Evolutionary conservation across 2,888 invertebrate species (phyloP).

Genomic region (Girardia tigrina): DNA sequence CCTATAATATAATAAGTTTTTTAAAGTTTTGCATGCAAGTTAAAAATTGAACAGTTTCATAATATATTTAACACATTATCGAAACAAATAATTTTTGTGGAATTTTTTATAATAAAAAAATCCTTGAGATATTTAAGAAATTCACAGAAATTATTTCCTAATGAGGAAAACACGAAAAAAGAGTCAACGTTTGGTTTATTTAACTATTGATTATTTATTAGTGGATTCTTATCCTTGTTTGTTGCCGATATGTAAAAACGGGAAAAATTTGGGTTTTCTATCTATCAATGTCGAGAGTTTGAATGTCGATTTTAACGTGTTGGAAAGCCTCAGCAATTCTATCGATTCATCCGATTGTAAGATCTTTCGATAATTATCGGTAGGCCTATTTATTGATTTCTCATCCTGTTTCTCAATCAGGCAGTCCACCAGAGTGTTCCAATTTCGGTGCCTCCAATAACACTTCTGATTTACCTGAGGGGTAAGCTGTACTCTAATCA

Average conservation of each 20-base stretch:
- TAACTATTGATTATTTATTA: not conserved
- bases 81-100: no score
- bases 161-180: no score
- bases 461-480: not conserved
- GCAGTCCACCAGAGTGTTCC: not conserved
- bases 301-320: not conserved
- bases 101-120: no score
- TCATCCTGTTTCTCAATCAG: not conserved
- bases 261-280: slow-evolving; percentile 12
- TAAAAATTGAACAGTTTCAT: no score
- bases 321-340: not conserved
- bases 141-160: no score
- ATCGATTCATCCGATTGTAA: not conserved
- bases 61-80: no score
- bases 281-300: not conserved
- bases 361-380: not conserved
- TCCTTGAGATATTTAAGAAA: no score
- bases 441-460: not conserved
- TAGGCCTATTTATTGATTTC: not conserved
- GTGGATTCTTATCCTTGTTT: not conserved
- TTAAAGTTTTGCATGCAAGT: no score
- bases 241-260: not conserved
- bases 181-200: no score
- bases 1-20: no score
- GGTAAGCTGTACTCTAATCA: not conserved